These are phyloP conservation scores for Conus canariensis DNA, from an alignment of 2,888 invertebrate species.

Conservation along the genomic window DNA sequence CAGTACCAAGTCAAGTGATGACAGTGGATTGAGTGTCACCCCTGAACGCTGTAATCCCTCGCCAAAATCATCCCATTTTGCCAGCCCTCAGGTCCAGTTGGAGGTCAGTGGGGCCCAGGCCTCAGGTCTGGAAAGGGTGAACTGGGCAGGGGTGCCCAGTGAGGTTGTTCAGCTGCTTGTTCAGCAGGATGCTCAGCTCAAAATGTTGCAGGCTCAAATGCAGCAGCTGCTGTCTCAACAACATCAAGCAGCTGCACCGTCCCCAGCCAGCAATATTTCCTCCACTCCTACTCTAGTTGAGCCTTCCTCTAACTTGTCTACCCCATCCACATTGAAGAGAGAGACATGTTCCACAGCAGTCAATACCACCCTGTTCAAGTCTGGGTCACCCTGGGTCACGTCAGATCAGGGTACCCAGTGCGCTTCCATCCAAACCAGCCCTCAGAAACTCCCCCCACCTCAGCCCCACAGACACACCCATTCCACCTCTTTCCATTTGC, in stretches of 20 bases:
- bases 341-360: slow-evolving; percentile 54
- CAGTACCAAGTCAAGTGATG: slow-evolving; percentile 69
- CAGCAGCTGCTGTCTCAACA: slow-evolving; percentile 66
- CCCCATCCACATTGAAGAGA: neutral
- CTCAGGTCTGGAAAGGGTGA: slow-evolving; percentile 45
- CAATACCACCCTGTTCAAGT: slow-evolving; percentile 61
- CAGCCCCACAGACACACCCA: neutral
- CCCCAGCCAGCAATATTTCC: neutral
- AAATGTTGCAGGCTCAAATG: slow-evolving; percentile 73
- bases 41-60: slow-evolving; percentile 62
- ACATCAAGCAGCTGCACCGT: slow-evolving; percentile 30
- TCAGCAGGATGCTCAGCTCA: slow-evolving; percentile 73
- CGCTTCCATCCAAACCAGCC: slow-evolving; percentile 54
- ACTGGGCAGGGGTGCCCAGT: slow-evolving; percentile 69
- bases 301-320: slow-evolving; percentile 12
- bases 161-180: slow-evolving; percentile 72
- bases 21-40: slow-evolving; percentile 72
- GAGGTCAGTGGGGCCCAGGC: neutral
- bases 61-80: slow-evolving; percentile 30
- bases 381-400: slow-evolving; percentile 37
- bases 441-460: slow-evolving; percentile 40
- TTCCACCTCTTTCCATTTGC: neutral
- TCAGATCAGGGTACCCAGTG: slow-evolving; percentile 42
- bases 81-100: neutral
- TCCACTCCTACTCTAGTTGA: neutral